phyloP scores from a whole-genome alignment of 2,113 vertebrate genomes.

The Heliornis fulica region DNA sequence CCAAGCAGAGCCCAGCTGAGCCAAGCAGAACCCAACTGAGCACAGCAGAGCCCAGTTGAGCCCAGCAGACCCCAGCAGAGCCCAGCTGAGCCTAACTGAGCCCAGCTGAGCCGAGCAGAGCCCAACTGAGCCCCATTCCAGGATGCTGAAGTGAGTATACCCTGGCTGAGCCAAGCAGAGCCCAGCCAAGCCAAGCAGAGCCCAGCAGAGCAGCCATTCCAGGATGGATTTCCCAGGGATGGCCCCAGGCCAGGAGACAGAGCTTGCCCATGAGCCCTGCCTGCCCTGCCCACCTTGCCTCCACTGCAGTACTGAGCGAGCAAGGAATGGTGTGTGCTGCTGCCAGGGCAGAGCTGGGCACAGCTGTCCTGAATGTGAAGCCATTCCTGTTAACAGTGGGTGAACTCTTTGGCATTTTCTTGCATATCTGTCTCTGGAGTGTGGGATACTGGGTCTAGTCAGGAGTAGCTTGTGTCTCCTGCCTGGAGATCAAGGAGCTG shows the following conservation, averaged over 20 bases:
- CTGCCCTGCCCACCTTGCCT: background rate
- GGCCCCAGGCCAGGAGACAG: background rate
- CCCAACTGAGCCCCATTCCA: too few relatives aligned
- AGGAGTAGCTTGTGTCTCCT: background rate
- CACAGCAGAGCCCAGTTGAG: too few relatives aligned
- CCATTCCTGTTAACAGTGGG: background rate
- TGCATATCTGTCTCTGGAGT: background rate
- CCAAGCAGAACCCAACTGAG: fast-evolving
- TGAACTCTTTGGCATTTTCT: background rate
- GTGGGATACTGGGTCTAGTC: background rate
- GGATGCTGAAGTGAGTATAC: too few relatives aligned
- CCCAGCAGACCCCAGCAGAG: background rate
- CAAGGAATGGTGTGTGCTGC: background rate
- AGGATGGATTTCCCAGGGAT: background rate
- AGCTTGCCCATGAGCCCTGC: background rate
- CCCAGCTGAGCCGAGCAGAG: background rate
- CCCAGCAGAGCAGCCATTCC: background rate
- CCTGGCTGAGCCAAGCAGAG: fast-evolving
- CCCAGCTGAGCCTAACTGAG: fast-evolving
- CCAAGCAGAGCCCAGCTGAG: fast-evolving
- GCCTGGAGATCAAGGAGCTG: background rate
- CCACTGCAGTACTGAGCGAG: fast-evolving
- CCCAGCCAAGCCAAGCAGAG: fast-evolving
- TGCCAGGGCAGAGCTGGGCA: fast-evolving
- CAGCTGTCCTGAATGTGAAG: background rate